phyloP scores from a whole-genome alignment of 2,888 invertebrate species.

The Hylaea fasciaria region DNA sequence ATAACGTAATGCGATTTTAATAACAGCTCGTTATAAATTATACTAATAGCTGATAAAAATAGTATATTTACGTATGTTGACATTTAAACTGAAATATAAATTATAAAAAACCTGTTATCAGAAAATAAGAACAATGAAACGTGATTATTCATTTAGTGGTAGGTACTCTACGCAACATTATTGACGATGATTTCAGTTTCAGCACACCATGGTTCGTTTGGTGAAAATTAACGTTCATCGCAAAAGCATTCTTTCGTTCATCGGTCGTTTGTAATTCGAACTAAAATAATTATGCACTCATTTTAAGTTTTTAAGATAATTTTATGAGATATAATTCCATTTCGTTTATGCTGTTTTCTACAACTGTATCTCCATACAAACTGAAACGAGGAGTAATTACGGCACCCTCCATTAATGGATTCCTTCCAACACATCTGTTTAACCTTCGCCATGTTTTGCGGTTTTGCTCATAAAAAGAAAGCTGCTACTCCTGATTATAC shows the following conservation, averaged over 20 bases:
- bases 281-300: background rate
- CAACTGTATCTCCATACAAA: slow-evolving; percentile 19
- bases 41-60: slow-evolving; percentile 10
- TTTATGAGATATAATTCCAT: no score
- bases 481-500: slow-evolving; percentile 28
- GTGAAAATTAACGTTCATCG: background rate
- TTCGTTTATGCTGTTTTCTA: background rate
- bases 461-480: slow-evolving; percentile 42
- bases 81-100: slow-evolving; percentile 32
- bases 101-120: slow-evolving; percentile 1
- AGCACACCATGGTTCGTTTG: no score
- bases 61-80: slow-evolving; percentile 15
- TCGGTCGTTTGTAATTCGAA: no score
- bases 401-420: slow-evolving; percentile 33
- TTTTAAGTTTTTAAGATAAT: background rate
- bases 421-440: slow-evolving; percentile 49
- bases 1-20: background rate
- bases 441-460: slow-evolving; percentile 47
- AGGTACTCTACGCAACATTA: no score
- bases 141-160: no score
- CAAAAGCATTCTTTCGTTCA: background rate
- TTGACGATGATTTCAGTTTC: no score
- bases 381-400: slow-evolving; percentile 46
- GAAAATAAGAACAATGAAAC: no score
- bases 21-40: background rate